phyloP scores from a whole-genome alignment of 2,113 vertebrate genomes.

The Pardalotus punctatus region DNA sequence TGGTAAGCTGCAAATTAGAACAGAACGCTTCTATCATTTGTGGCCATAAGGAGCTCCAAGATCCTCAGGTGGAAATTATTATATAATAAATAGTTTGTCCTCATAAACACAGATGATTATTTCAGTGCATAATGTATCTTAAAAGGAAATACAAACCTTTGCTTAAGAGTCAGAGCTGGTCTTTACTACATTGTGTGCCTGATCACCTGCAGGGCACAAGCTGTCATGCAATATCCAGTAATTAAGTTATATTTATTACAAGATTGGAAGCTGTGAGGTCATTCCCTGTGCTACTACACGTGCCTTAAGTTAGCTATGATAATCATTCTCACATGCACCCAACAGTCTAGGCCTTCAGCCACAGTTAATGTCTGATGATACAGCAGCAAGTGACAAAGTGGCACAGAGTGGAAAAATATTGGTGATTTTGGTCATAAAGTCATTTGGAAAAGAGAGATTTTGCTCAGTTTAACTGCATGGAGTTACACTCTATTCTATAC shows the following conservation, averaged over 20 bases:
- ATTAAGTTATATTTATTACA: constrained; percentile 47
- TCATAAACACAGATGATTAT: constrained; percentile 15
- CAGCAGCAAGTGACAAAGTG: background rate
- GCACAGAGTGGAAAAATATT: background rate
- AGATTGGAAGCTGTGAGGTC: constrained; percentile 35
- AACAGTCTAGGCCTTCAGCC: background rate
- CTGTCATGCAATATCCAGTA: constrained; percentile 37
- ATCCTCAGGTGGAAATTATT: background rate
- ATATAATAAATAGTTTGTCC: background rate
- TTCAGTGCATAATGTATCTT: constrained; percentile 7
- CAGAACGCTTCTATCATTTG: background rate
- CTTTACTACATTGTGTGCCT: constrained; percentile 20
- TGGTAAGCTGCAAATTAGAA: background rate
- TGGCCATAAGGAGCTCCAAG: background rate
- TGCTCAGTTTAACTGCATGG: background rate
- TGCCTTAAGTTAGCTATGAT: constrained; percentile 27
- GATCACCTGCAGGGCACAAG: constrained; percentile 36
- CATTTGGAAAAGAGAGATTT: background rate
- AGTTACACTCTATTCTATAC: background rate
- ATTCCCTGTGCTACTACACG: background rate
- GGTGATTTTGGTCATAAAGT: background rate
- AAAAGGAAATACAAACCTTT: constrained; percentile 49
- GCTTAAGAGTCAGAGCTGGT: constrained; percentile 46
- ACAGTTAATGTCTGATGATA: background rate
- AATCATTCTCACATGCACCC: constrained; percentile 2